Percentiles rank a stretch among this genome's conserved stretches.
These are phyloP conservation scores for Prunella fulvescens DNA, from an alignment of 2,113 vertebrate species.

Conservation along the genomic window DNA sequence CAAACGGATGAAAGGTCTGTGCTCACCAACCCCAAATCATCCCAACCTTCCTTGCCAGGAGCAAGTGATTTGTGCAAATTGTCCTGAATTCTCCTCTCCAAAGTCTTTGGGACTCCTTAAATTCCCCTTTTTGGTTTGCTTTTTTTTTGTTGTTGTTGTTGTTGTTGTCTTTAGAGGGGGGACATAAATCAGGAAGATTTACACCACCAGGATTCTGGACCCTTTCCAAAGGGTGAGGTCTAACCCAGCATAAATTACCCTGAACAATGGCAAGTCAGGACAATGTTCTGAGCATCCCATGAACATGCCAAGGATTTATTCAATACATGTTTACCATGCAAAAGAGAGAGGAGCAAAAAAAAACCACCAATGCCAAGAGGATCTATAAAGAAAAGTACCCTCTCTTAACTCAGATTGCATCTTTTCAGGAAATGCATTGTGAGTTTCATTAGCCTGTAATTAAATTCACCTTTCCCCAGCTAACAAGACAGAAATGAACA, in stretches of 20 bases:
- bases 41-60: neutral
- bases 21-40: neutral
- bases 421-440: neutral
- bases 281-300: slow-evolving; percentile 18
- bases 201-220: neutral
- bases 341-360: neutral
- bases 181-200: slow-evolving; percentile 9
- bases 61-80: neutral
- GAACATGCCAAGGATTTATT: neutral
- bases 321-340: slow-evolving; percentile 29
- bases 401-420: neutral
- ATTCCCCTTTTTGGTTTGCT: neutral
- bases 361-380: neutral
- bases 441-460: neutral
- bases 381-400: neutral
- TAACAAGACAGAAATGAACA: neutral
- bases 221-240: slow-evolving; percentile 23
- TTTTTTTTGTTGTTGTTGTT: too few relatives aligned
- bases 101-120: neutral
- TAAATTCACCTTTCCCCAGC: neutral
- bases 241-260: slow-evolving; percentile 45
- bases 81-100: neutral
- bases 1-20: slow-evolving; percentile 12
- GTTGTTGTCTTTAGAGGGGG: neutral
- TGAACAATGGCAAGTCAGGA: slow-evolving; percentile 8